Base-by-base conservation (phyloP, 2,888 invertebrate genomes). In the Byasa hedistus region DNA sequence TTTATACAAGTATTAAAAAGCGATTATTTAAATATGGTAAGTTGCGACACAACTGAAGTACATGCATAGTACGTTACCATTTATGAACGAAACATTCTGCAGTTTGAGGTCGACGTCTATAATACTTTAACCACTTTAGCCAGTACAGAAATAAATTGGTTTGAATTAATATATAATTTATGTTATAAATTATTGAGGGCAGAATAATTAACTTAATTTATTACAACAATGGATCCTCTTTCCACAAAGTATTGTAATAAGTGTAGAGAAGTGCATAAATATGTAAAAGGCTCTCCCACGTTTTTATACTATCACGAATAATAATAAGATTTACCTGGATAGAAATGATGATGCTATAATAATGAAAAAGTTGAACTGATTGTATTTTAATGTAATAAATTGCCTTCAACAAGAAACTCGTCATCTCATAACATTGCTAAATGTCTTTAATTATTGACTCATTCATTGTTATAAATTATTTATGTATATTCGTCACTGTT, bases 101-200 rank as follows among this genome's bases (percentile, higher is more conserved):
- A 61, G 23, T 61, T 54, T 61, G 61, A 61, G 57, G 65, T 57
- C 65, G 57, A 54, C 61, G 22, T 57, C 39, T 61, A 52, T 55
- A 44, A n/a, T 61, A 61, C 57, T 65, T 51, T n/a, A 57, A 23
- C 17, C 36, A 27, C 39, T 24, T 22, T 23, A 3, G 57, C 59
- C n/a, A 60, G 22, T 58, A 64, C 36, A 17, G 57, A 17, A 57
- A 52, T 52, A 8, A 57, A 65, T 61, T 57, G 48, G 32, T 44
- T 59, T 54, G 17, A 52, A 61, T 61, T 39, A 54, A 65, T 61
- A 24, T 19, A 57, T 61, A 39, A 57, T 44, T 55, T 60, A 21
- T 56, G 23, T 52, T 24, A 48, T 1, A 27, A 32, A 27, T 48
- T 51, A 57, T 61, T 39, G 5, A 44, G 60, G 36, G 4, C 32